Percentiles rank a stretch among this genome's conserved stretches.
phyloP scores from a whole-genome alignment of 2,113 vertebrate species.

The Centrocercus urophasianus region DNA sequence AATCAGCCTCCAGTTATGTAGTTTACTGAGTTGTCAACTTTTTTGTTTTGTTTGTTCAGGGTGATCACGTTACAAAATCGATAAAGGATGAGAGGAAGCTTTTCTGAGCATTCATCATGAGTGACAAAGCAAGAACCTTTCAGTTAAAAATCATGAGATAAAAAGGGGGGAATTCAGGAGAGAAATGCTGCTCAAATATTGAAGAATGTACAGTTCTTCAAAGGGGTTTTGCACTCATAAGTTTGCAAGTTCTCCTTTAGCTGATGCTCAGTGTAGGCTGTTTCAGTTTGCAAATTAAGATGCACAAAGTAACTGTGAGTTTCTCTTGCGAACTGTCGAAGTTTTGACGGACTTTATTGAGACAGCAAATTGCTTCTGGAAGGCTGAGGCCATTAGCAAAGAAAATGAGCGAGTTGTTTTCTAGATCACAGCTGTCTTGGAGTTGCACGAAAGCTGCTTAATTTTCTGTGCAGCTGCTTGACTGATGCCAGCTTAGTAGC shows the following conservation, averaged over 20 bases:
- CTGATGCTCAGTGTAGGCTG: not conserved
- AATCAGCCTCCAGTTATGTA: not conserved
- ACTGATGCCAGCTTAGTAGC: conserved; percentile 18
- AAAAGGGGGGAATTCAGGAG: not conserved
- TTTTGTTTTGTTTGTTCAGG: not conserved
- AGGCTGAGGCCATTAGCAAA: not conserved
- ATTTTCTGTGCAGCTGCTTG: conserved; percentile 1
- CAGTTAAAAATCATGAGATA: not conserved
- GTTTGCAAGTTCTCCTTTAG: not conserved
- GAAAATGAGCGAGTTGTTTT: conserved; percentile 4
- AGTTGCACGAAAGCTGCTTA: not conserved
- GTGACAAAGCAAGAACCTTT: not conserved
- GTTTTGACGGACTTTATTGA: not conserved
- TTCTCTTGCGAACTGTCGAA: not conserved
- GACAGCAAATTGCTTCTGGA: not conserved
- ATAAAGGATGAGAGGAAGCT: not conserved
- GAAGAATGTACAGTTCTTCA: not conserved
- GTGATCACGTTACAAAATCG: not conserved
- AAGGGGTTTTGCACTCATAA: not conserved
- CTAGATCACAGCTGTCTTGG: not conserved
- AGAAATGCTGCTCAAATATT: not conserved
- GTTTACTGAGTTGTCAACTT: not conserved
- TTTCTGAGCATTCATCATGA: not conserved
- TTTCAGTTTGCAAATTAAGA: not conserved
- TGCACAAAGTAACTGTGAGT: not conserved